Evolutionary conservation across 2,888 invertebrate species (phyloP), one percentile per base, ranked within the genome.

Genomic region (Dexiosoma caninum): DNA sequence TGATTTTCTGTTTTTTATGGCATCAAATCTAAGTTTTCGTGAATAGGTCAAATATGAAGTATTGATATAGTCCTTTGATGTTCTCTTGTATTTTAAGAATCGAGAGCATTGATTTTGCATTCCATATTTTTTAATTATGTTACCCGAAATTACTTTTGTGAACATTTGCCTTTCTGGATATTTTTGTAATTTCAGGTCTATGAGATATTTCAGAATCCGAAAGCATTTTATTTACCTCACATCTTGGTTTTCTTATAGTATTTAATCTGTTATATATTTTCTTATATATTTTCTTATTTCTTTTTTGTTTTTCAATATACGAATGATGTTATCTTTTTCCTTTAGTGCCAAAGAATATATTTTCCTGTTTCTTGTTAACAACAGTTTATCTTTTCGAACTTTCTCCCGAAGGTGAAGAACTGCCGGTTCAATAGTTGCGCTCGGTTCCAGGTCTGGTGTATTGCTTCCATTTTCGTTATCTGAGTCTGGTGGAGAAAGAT

Each of bases 61-160:
- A n/a, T n/a, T n/a, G n/a, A n/a, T n/a, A 10, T 64, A 49, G 21
- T 64, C 46, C 16, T 35, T 64, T 64, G 46, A 49, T 49, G 46
- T 35, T 44, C 46, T 46, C 44, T 64, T 64, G 49, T 49, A 46
- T 64, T 64, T 64, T 64, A 32, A 21, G 62, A 49, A 49, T 46
- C 10, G 27, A 62, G 27, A 44, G 27, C 62, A 62, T 62, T 44
- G 23, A 62, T 64, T 64, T 64, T 49, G 62, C 62, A 46, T 64
- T 42, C 40, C 42, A 27, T 27, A 27, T 27, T 64, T 64, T 64
- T 64, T 32, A 46, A 64, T 64, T 46, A 35, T 35, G 46, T 64
- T 64, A 64, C 62, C 62, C 30, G 46, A 64, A 64, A 64, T 64
- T 46, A 64, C 27, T 35, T 64, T 64, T 46, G 46, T 64, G 46